phyloP scores from a whole-genome alignment of 2,113 vertebrate genomes.

The Rhombomys opimus region DNA sequence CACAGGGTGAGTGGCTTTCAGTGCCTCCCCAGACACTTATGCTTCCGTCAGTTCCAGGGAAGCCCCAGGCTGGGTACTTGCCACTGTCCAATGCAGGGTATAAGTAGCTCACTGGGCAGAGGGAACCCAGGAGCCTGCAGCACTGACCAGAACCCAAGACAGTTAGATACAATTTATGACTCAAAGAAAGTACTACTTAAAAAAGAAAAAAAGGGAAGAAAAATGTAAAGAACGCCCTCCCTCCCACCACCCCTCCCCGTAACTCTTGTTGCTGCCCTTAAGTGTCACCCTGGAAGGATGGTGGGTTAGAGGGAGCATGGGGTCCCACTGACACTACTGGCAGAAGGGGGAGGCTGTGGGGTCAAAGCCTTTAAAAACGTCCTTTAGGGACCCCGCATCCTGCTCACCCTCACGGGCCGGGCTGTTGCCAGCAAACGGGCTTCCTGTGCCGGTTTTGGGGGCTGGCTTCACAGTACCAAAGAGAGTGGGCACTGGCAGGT shows the following conservation, averaged over 20 bases:
- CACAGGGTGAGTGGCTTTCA: accelerated
- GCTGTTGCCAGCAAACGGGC: slow-evolving; percentile 93
- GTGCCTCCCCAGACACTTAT: background rate
- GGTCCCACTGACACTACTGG: slow-evolving; percentile 87
- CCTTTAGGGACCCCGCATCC: slow-evolving; percentile 94
- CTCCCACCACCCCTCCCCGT: background rate
- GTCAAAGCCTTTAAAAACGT: slow-evolving; percentile 98
- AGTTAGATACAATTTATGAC: slow-evolving; percentile 77
- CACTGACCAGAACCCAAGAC: slow-evolving; percentile 69
- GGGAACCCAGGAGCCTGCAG: background rate
- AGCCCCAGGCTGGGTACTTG: background rate
- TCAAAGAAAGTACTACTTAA: slow-evolving; percentile 70
- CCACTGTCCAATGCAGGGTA: background rate
- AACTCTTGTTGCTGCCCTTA: slow-evolving; percentile 18
- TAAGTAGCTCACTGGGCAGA: background rate
- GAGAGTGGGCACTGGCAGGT: slow-evolving; percentile 92
- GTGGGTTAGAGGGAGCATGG: background rate
- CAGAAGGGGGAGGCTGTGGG: slow-evolving; percentile 97
- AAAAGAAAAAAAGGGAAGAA: background rate
- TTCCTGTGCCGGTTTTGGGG: slow-evolving; percentile 89
- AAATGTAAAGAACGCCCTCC: background rate
- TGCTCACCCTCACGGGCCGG: slow-evolving; percentile 90
- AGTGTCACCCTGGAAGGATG: background rate
- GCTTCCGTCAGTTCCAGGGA: background rate
- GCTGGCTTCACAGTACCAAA: slow-evolving; percentile 92